phyloP scores from a whole-genome alignment of 2,888 invertebrate species.

The Candidula unifasciata region DNA sequence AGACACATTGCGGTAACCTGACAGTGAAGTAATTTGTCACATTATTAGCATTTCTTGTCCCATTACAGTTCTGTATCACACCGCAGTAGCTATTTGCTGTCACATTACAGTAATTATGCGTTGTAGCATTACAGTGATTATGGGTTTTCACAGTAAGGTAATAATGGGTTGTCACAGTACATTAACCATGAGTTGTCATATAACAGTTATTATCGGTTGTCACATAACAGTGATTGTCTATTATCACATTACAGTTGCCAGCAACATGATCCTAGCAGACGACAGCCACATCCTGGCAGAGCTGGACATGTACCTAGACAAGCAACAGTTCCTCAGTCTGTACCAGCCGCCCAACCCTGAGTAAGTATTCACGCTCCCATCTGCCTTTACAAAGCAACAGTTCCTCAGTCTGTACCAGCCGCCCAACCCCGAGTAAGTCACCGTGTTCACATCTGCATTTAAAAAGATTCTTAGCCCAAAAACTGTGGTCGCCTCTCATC shows the following conservation, averaged over 20 bases:
- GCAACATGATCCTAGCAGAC: slow-evolving; percentile 61
- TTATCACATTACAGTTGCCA: slow-evolving; percentile 58
- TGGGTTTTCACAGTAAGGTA: not conserved
- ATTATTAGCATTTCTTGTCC: not conserved
- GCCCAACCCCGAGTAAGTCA: slow-evolving; percentile 44
- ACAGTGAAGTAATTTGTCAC: too few relatives aligned
- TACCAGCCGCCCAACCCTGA: slow-evolving; percentile 57
- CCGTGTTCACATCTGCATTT: too few relatives aligned
- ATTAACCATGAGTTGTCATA: not conserved
- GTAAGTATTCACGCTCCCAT: too few relatives aligned
- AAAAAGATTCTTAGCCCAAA: too few relatives aligned
- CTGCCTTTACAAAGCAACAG: too few relatives aligned
- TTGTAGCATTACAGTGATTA: not conserved
- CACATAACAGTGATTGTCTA: too few relatives aligned
- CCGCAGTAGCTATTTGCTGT: not conserved
- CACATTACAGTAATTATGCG: not conserved
- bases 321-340: slow-evolving; percentile 65
- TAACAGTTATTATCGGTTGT: not conserved
- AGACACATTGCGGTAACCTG: too few relatives aligned
- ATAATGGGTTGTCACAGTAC: not conserved
- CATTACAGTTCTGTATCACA: not conserved
- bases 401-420: slow-evolving; percentile 63
- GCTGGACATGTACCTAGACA: slow-evolving; percentile 70
- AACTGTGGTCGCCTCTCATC: too few relatives aligned
- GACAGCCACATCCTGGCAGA: slow-evolving; percentile 70